These are phyloP conservation scores for Argyresthia goedartella DNA, from an alignment of 2,888 invertebrate genomes.

Conservation along the genomic window DNA sequence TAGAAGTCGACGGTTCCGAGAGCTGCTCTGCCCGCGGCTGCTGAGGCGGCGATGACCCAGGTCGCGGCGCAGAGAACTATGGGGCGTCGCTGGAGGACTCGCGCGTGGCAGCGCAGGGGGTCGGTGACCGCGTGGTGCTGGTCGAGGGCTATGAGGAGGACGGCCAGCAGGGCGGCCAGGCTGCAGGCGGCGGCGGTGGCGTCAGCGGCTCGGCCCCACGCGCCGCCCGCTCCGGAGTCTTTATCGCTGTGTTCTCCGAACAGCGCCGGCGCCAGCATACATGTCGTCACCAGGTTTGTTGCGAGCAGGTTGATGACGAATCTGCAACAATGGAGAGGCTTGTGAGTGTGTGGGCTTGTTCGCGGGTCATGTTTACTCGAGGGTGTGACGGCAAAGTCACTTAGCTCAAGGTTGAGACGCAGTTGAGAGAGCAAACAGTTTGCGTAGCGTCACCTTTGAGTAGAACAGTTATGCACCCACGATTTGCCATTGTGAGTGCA, in stretches of 20 bases:
- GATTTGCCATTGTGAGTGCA: not conserved
- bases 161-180: slow-evolving; percentile 45
- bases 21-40: slow-evolving; percentile 43
- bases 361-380: not conserved
- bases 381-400: not conserved
- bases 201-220: slow-evolving; percentile 67
- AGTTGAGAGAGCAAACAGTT: not conserved
- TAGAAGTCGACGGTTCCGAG: slow-evolving; percentile 39
- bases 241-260: slow-evolving; percentile 74
- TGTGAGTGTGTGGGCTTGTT: not conserved
- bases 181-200: slow-evolving; percentile 65
- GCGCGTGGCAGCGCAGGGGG: slow-evolving; percentile 63
- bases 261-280: slow-evolving; percentile 59
- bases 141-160: slow-evolving; percentile 61
- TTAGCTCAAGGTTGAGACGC: not conserved
- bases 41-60: slow-evolving; percentile 57
- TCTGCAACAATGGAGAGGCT: slow-evolving; percentile 59
- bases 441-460: no score
- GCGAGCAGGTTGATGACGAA: slow-evolving; percentile 74
- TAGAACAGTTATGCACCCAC: not conserved
- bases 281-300: slow-evolving; percentile 60
- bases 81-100: slow-evolving; percentile 53
- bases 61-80: slow-evolving; percentile 65
- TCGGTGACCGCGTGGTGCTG: slow-evolving; percentile 68
- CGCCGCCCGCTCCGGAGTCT: slow-evolving; percentile 62